These are phyloP conservation scores for Craterocephalus amniculus DNA, from an alignment of 2,797 vertebrate species.

Conservation along the genomic window DNA sequence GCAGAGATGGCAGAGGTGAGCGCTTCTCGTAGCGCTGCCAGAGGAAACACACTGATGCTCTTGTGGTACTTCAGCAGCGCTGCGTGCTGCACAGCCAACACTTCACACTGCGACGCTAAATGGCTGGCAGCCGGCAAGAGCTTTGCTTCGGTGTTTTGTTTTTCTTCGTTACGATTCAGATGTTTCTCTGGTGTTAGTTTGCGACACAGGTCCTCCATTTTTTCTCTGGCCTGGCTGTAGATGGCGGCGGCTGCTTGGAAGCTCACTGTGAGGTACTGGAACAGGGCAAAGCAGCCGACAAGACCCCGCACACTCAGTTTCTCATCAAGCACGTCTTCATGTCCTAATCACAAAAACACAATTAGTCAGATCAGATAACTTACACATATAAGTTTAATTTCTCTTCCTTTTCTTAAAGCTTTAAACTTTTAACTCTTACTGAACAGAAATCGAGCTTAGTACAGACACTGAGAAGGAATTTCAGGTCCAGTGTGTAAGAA, in stretches of 20 bases:
- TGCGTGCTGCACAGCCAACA: slow-evolving; percentile 84
- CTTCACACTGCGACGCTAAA: slow-evolving; percentile 77
- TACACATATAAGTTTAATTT: no score
- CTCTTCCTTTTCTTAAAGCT: no score
- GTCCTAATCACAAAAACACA: slow-evolving; percentile 8
- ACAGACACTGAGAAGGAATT: no score
- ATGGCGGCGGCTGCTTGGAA: slow-evolving; percentile 84
- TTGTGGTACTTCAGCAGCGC: slow-evolving; percentile 87
- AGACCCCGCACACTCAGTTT: slow-evolving; percentile 65
- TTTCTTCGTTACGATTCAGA: not conserved
- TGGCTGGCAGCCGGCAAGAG: not conserved
- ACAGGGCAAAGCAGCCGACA: slow-evolving; percentile 89
- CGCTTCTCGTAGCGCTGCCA: slow-evolving; percentile 84
- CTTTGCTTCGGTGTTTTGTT: not conserved
- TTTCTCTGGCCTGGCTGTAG: slow-evolving; percentile 78
- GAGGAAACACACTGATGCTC: slow-evolving; percentile 83
- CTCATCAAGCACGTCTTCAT: slow-evolving; percentile 36
- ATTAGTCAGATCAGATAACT: no score
- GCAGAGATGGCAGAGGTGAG: slow-evolving; percentile 83
- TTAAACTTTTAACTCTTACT: no score
- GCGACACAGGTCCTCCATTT: slow-evolving; percentile 58
- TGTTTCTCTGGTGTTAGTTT: slow-evolving; percentile 20
- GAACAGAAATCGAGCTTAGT: no score
- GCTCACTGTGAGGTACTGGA: slow-evolving; percentile 94
- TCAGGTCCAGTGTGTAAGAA: no score